Conservation (phyloP, 2,797 vertebrate species). For the Chelmon rostratus region DNA sequence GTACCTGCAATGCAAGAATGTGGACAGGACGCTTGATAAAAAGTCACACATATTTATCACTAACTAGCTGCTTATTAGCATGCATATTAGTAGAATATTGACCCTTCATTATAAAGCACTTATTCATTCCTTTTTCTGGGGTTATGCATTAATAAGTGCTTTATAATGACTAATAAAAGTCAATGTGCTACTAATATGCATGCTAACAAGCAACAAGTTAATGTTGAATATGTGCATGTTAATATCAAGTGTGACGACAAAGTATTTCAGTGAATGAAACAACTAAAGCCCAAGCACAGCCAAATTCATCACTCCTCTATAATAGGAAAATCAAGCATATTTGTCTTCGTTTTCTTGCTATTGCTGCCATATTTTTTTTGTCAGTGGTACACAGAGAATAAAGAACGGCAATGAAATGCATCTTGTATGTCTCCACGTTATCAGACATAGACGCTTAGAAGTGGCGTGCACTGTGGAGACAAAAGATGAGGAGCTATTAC, state of each 20-base stretch:
- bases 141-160: too few species aligned
- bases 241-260: background rate
- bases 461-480: background rate
- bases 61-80: too few species aligned
- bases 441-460: conserved; percentile 33
- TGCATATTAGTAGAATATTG: too few species aligned
- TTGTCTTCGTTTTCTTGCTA: background rate
- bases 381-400: background rate
- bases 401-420: background rate
- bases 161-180: too few species aligned
- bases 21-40: too few species aligned
- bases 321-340: background rate
- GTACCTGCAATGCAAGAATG: conserved; percentile 47
- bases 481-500: conserved; percentile 31
- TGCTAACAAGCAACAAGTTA: too few species aligned
- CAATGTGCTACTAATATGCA: too few species aligned
- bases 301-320: background rate
- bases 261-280: background rate
- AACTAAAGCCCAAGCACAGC: background rate
- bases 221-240: too few species aligned
- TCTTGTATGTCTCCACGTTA: conserved; percentile 16
- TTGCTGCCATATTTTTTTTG: background rate
- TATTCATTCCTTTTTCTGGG: too few species aligned
- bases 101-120: too few species aligned
- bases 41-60: too few species aligned